phyloP scores from a whole-genome alignment of 2,113 vertebrate species.

The Solea solea region DNA sequence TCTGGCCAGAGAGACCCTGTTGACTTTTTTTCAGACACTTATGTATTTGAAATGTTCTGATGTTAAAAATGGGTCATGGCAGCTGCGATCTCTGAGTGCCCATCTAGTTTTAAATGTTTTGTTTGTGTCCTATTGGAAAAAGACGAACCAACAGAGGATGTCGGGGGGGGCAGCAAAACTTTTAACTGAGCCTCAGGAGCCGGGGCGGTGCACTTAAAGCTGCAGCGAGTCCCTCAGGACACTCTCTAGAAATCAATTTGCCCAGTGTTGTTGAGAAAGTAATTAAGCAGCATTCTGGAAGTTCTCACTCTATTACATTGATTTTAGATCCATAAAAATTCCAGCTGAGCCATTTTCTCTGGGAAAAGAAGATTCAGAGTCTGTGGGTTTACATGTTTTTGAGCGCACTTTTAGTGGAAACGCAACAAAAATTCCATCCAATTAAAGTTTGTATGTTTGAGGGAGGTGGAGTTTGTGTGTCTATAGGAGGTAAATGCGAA shows the following conservation, averaged over 20 bases:
- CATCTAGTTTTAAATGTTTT: conserved; percentile 1
- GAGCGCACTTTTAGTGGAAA: too few species aligned
- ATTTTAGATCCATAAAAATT: conserved; percentile 59
- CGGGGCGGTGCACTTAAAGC: conserved; percentile 16
- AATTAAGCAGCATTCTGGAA: conserved; percentile 72
- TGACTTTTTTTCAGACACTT: too few species aligned
- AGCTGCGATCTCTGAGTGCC: background rate
- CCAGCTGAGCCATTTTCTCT: conserved; percentile 54
- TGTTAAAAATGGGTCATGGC: background rate
- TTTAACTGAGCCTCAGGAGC: conserved; percentile 14
- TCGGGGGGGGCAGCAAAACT: conserved; percentile 14
- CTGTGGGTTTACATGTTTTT: too few species aligned
- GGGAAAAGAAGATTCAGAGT: conserved; percentile 26
- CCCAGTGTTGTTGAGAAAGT: conserved; percentile 53
- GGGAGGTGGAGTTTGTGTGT: too few species aligned
- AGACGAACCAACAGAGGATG: background rate
- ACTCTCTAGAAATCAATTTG: conserved; percentile 60
- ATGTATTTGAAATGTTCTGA: background rate
- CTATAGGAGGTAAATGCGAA: too few species aligned
- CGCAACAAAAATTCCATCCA: too few species aligned
- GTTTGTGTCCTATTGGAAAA: background rate
- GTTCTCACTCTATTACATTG: conserved; percentile 66
- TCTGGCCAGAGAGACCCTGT: too few species aligned
- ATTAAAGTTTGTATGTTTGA: too few species aligned
- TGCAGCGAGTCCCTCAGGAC: conserved; percentile 44